Evolutionary conservation across 35 echinoderm and acorn worm genomes (phyloP), one percentile per base, ranked within the genome.

Genomic region (Apostichopus japonicus): DNA sequence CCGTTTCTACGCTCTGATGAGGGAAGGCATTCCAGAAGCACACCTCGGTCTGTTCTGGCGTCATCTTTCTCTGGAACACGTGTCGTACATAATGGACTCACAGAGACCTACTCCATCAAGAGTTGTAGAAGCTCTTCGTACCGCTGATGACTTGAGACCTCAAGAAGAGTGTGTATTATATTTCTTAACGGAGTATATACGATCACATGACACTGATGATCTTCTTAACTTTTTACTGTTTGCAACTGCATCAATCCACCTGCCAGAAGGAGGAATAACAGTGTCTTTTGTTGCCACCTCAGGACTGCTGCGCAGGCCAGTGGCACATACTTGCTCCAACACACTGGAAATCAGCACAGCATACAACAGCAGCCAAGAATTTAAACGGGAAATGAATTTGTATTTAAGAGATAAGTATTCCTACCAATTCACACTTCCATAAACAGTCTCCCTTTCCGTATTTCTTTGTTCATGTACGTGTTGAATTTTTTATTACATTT

Each of bases 321-420:
- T 82, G 27, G 79, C 79, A 51, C 79, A 82, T 19, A 82, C 79
- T 27, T 82, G 79, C 25, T 82, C 79, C 13, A 51, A 82, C 54
- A 51, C 54, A 0, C 27, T 82, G 79, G 79, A 82, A 23, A 53
- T 82, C 7, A 82, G 79, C 22, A 51, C 79, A 51, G 19, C 79
- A 10, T 53, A 82, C 6, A 13, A 51, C 11, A 53, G 7, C 8
- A 1, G 23, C 5, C 79, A 82, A 17, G 44, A 82, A 27, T 82
- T 82, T 23, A 54, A 23, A 55, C n/a, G 79, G n/a, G 70, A 73
- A 17, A 73, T 73, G 70, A 73, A 73, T 16, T 6, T 73, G 15
- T 73, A 73, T 73, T 17, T 73, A 1, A 17, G 14, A n/a, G 5
- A 22, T 73, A 17, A 16, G 16, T 73, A n/a, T 22, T 73, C 70